These are phyloP conservation scores for Halictus ligatus DNA, from an alignment of 2,888 invertebrate genomes.

Conservation along the genomic window DNA sequence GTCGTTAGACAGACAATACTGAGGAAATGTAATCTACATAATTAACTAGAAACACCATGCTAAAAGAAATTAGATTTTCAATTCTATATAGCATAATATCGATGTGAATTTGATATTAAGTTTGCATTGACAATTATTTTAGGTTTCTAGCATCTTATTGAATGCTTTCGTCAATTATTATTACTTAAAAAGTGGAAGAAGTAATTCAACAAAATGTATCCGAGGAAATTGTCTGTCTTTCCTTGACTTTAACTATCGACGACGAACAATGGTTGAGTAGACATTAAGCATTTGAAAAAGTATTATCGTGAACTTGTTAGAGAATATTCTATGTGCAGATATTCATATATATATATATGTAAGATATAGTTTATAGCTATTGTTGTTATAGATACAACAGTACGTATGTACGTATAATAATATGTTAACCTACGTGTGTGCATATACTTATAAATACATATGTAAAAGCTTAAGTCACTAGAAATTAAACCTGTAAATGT, in stretches of 20 bases:
- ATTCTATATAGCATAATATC: background rate
- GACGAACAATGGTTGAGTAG: constrained; percentile 31
- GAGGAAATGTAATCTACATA: background rate
- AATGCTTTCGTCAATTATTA: background rate
- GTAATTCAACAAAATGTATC: background rate
- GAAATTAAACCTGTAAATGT: constrained; percentile 34
- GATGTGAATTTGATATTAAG: background rate
- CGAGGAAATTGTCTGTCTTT: constrained; percentile 21
- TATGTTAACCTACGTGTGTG: constrained; percentile 37
- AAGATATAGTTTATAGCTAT: constrained; percentile 65
- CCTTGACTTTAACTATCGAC: constrained; percentile 27
- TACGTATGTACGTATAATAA: constrained; percentile 37
- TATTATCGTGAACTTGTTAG: constrained; percentile 62
- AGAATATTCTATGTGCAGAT: constrained; percentile 48
- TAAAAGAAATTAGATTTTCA: background rate
- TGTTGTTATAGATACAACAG: constrained; percentile 53
- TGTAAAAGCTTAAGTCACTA: background rate
- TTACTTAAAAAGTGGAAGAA: background rate
- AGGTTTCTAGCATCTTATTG: background rate
- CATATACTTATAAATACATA: constrained; percentile 59
- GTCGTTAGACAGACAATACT: constrained; percentile 24
- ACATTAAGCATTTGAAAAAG: constrained; percentile 56
- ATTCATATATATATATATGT: constrained; percentile 29
- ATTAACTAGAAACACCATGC: background rate
- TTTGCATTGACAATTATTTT: background rate